These are phyloP conservation scores for Takifugu rubripes DNA, from an alignment of 2,797 vertebrate species.

Conservation along the genomic window DNA sequence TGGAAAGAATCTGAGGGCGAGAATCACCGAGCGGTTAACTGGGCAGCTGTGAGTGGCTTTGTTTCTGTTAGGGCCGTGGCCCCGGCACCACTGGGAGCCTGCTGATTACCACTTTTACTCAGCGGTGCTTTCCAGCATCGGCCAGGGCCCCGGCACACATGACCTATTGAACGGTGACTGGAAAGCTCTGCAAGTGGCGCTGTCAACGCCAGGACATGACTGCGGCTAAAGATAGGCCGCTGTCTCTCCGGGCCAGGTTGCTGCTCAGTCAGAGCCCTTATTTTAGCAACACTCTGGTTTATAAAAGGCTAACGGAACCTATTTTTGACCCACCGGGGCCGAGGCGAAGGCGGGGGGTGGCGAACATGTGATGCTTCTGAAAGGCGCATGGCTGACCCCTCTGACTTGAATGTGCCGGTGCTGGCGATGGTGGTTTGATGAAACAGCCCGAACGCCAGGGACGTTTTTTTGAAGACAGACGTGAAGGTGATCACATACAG, in stretches of 20 bases:
- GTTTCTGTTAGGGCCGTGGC: slow-evolving; percentile 53
- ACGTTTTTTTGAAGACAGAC: slow-evolving; percentile 54
- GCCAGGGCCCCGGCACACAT: slow-evolving; percentile 53
- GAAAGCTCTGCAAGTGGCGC: slow-evolving; percentile 79
- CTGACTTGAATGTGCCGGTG: slow-evolving; percentile 68
- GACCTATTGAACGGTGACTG: slow-evolving; percentile 76
- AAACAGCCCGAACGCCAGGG: slow-evolving; percentile 51
- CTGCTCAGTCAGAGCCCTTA: slow-evolving; percentile 79
- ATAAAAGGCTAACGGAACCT: slow-evolving; percentile 81
- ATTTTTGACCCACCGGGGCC: slow-evolving; percentile 74
- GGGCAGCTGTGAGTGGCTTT: slow-evolving; percentile 61
- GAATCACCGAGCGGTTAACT: slow-evolving; percentile 62
- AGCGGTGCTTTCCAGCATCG: slow-evolving; percentile 62
- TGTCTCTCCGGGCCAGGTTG: slow-evolving; percentile 67
- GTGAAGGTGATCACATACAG: slow-evolving; percentile 43
- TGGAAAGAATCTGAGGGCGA: slow-evolving; percentile 72
- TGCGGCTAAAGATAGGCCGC: slow-evolving; percentile 82
- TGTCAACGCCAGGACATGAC: slow-evolving; percentile 88
- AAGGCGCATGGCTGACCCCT: slow-evolving; percentile 71
- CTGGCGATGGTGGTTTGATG: slow-evolving; percentile 52
- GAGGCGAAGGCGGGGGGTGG: slow-evolving; percentile 56
- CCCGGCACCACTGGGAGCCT: slow-evolving; percentile 25
- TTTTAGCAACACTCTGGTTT: slow-evolving; percentile 90
- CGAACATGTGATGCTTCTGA: slow-evolving; percentile 76
- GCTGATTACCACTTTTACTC: slow-evolving; percentile 57